Conservation (phyloP, 2,888 invertebrate genomes). For the Allolobophora icterica region DNA sequence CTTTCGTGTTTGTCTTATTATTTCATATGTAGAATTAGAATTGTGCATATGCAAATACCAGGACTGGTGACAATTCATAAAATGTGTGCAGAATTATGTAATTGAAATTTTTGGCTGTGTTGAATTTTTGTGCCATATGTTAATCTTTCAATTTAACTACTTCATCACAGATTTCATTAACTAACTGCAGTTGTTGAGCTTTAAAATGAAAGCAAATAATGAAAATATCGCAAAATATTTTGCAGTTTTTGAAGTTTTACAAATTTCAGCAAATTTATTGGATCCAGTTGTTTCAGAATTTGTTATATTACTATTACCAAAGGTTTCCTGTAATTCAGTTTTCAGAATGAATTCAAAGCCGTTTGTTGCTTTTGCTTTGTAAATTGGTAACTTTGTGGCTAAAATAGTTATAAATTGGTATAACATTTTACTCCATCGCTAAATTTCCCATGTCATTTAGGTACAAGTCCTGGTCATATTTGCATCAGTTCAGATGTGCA, state of each 20-base stretch:
- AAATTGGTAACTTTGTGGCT: background rate
- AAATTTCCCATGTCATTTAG: background rate
- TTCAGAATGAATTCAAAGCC: no score
- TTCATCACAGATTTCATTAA: background rate
- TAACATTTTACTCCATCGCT: background rate
- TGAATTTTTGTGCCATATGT: background rate
- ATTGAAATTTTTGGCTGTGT: background rate
- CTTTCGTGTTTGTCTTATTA: background rate
- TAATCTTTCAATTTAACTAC: background rate
- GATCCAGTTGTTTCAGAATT: background rate
- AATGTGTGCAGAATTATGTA: background rate
- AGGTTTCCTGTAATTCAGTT: background rate
- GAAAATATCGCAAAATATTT: background rate
- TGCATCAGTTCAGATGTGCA: background rate
- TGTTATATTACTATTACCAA: background rate
- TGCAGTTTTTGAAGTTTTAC: background rate
- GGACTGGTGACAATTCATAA: background rate
- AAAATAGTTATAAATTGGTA: background rate
- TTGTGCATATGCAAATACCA: slow-evolving; percentile 1
- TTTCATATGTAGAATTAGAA: background rate
- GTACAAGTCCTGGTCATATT: background rate
- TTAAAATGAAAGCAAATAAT: background rate
- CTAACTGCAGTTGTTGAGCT: background rate
- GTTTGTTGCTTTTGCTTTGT: background rate
- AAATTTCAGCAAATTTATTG: background rate